These are phyloP conservation scores for Melinaea marsaeus DNA, from an alignment of 2,888 invertebrate genomes.

Conservation along the genomic window DNA sequence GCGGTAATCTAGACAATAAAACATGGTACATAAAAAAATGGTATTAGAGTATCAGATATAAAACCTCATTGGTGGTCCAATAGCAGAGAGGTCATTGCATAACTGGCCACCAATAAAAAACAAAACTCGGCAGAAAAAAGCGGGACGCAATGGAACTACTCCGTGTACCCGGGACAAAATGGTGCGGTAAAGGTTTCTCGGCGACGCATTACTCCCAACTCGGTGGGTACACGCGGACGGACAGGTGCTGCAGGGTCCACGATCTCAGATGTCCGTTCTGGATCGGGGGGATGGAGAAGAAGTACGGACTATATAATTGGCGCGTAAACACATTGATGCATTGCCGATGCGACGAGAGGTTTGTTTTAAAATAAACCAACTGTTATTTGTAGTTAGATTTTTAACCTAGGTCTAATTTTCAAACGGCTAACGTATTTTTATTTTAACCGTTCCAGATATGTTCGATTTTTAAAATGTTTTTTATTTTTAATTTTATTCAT, in stretches of 20 bases:
- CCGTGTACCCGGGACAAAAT: conserved; percentile 92
- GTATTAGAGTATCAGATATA: too few species aligned
- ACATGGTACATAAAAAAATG: too few species aligned
- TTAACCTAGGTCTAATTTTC: not conserved
- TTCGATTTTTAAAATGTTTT: not conserved
- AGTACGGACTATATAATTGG: conserved; percentile 93
- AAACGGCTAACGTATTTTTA: not conserved
- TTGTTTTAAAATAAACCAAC: conserved; percentile 45
- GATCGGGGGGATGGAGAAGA: conserved; percentile 89
- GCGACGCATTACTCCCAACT: conserved; percentile 89
- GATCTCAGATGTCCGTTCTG: conserved; percentile 90
- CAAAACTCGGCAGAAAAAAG: conserved; percentile 53
- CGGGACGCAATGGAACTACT: conserved; percentile 80
- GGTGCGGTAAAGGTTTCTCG: conserved; percentile 94
- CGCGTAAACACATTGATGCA: conserved; percentile 93
- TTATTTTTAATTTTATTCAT: too few species aligned
- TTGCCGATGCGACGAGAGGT: conserved; percentile 95
- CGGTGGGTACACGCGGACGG: conserved; percentile 89
- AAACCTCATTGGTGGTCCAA: conserved; percentile 47
- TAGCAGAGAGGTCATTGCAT: conserved; percentile 36
- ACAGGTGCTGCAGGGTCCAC: conserved; percentile 92
- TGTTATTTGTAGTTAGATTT: conserved; percentile 7
- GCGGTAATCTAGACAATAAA: too few species aligned
- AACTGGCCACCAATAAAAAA: conserved; percentile 33
- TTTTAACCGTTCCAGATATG: conserved; percentile 8